Conservation (phyloP, 2,113 vertebrate genomes). For the Rutilus rutilus region DNA sequence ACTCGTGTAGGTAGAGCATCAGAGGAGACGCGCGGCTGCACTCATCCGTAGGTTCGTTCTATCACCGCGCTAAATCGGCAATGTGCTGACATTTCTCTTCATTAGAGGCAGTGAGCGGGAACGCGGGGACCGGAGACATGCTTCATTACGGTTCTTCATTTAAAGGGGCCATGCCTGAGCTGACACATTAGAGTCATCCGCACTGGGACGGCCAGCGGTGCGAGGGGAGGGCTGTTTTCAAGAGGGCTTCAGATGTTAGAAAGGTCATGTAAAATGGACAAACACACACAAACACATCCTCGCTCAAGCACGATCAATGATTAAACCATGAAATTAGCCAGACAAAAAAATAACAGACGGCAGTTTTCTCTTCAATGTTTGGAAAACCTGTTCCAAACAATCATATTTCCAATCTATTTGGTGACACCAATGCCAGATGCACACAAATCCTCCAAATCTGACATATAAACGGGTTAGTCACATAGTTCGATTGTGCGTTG, state of each 20-base stretch:
- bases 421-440: neutral
- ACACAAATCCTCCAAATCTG: neutral
- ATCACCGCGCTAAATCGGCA: conserved; percentile 36
- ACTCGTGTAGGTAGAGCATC: neutral
- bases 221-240: too few species aligned
- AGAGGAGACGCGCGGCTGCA: neutral
- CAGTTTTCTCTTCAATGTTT: neutral
- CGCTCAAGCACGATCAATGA: neutral
- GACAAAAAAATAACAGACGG: neutral
- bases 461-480: too few species aligned
- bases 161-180: conserved; percentile 47
- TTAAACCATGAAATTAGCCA: too few species aligned
- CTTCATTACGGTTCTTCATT: conserved; percentile 53
- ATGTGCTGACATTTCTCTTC: conserved; percentile 55
- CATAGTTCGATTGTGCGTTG: neutral
- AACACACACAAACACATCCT: conserved; percentile 10
- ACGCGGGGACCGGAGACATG: conserved; percentile 33
- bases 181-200: conserved; percentile 42
- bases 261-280: conserved; percentile 27
- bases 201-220: neutral
- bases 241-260: neutral
- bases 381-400: neutral
- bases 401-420: neutral
- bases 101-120: conserved; percentile 50
- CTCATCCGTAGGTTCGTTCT: conserved; percentile 21